Evolutionary conservation across 2,888 invertebrate species (phyloP).

Genomic region (Eupithecia subfuscata): DNA sequence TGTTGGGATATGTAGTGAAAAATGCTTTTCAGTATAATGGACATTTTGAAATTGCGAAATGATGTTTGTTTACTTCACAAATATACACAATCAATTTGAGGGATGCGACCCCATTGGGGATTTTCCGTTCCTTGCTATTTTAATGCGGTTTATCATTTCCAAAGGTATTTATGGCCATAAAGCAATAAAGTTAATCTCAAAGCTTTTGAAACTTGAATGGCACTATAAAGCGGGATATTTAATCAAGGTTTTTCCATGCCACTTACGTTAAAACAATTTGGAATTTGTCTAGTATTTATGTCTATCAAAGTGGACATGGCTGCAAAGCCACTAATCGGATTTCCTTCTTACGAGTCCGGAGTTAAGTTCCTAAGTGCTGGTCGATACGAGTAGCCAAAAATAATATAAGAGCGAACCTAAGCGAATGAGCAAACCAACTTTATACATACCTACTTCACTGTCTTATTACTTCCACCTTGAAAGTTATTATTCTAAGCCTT

Average conservation of each 20-base stretch:
- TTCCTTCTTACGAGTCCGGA: slow-evolving; percentile 24
- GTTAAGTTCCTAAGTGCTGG: slow-evolving; percentile 24
- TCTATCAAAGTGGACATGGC: slow-evolving; percentile 17
- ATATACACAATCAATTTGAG: too few species aligned
- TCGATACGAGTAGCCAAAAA: slow-evolving; percentile 16
- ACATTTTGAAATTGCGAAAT: too few species aligned
- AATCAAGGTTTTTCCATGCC: background rate
- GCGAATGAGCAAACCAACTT: slow-evolving; percentile 4
- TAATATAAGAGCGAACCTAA: slow-evolving; percentile 2
- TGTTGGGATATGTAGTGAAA: too few species aligned
- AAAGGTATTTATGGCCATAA: too few species aligned
- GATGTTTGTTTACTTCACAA: too few species aligned
- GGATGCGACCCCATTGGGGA: too few species aligned
- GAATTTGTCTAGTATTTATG: slow-evolving; percentile 10
- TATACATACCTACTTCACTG: background rate
- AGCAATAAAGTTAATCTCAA: too few species aligned
- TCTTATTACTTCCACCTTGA: background rate
- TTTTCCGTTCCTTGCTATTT: too few species aligned
- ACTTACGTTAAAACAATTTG: background rate
- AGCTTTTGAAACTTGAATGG: background rate
- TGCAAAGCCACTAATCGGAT: slow-evolving; percentile 22
- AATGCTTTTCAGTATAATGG: too few species aligned
- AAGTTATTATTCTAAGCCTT: slow-evolving; percentile 1
- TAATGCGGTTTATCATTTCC: too few species aligned
- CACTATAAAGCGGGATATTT: background rate